Base-by-base conservation (phyloP, 2,797 vertebrate genomes). In the Triplophysa yarkandensis region DNA sequence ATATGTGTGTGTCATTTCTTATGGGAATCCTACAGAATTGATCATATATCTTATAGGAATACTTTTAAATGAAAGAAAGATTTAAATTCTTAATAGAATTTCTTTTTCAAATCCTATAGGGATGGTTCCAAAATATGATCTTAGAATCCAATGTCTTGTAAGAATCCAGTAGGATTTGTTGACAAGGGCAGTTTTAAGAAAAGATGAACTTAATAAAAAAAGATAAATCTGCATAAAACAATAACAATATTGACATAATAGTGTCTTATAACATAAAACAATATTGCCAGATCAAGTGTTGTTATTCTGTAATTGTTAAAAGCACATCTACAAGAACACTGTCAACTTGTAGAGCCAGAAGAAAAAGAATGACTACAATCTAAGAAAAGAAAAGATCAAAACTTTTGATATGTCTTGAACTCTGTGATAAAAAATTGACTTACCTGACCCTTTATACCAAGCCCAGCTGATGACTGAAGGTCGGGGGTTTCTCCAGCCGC, bases 391-490 rank as follows among this genome's bases (percentile, higher is more conserved):
- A 6, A 13, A 23, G 9, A 36, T 36, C 8, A 52, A 13, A 34
- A 32, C 41, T 9, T 50, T 8, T 17, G 2, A 7, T 14, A 54
- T n/a, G n/a, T n/a, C n/a, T n/a, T n/a, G 13, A 11, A 27, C 1
- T 1, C 0, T 10, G 9, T 44, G 39, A 57, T 19, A 5, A 14
- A 5, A 25, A 19, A 58, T 2, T 74, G 16, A 87, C 90, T 91
- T 84, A 93, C 92, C 92, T 92, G 88, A 90, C 86, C 87, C 85
- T 85, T 88, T 88, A 74, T 82, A 80, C 85, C 81, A 79, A 83
- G 84, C 86, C 86, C 74, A 82, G 81, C 80, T 71, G 91, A 89
- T 77, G 41, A 83, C 70, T 73, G 77, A 55, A 61, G 75, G 75
- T 69, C 81, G 19, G 80, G 72, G 50, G 32, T 25, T 54, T 64